Evolutionary conservation across 2,113 vertebrate species (phyloP).

Genomic region (Empidonax alnorum): DNA sequence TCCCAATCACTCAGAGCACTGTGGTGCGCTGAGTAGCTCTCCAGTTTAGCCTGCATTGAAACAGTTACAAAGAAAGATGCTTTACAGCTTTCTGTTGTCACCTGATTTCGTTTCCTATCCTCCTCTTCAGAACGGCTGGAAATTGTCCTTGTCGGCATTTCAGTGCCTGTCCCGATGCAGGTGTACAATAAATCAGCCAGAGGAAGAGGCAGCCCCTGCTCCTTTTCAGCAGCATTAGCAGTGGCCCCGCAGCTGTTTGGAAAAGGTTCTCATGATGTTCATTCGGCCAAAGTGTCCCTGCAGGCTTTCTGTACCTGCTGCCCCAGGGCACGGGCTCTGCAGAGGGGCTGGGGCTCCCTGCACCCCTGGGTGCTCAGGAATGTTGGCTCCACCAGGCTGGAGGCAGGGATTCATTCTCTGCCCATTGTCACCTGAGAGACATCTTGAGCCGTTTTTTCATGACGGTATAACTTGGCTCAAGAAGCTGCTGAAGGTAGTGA

Average conservation of each 20-base stretch:
- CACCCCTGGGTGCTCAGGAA: not conserved
- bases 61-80: not conserved
- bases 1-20: not conserved
- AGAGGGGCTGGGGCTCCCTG: not conserved
- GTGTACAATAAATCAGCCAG: constrained; percentile 37
- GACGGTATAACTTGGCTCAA: not conserved
- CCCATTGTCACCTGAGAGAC: not conserved
- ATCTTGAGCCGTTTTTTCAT: not conserved
- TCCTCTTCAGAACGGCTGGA: not conserved
- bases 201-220: not conserved
- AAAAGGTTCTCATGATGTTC: not conserved
- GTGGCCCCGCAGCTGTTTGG: constrained; percentile 26
- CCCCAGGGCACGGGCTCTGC: not conserved
- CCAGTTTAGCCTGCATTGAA: not conserved
- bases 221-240: not conserved
- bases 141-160: not conserved
- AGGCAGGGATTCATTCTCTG: not conserved
- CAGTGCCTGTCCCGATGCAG: not conserved
- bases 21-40: not conserved
- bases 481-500: not conserved
- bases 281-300: not conserved
- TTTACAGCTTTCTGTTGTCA: not conserved
- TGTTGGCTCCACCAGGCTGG: not conserved
- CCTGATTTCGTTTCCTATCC: not conserved
- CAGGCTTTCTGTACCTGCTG: not conserved